Base-by-base conservation (phyloP, 2,113 vertebrate species). In the Notechis scutatus region DNA sequence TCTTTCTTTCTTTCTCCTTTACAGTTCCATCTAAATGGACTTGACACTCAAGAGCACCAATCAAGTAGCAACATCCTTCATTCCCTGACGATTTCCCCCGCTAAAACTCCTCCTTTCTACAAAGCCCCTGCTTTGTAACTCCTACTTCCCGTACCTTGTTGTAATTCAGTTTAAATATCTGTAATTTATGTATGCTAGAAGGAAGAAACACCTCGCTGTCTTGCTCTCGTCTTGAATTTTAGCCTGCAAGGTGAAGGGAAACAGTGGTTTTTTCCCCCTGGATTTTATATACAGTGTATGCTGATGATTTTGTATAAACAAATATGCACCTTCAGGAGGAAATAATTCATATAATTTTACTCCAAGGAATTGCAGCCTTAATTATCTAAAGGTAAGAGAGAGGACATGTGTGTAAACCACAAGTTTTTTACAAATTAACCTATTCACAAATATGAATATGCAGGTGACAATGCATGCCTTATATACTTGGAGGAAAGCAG, bases 401-500 rank as follows among this genome's bases (percentile, higher is more conserved):
- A 94, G 69, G 15, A 14, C 14, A 15, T 34, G 64, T 74, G n/a
- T 74, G n/a, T 34, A 74, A 74, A 39, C 69, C 15, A 39, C 69
- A 81, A 39, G 69, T n/a, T 69, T 69, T 34, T 74, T 74, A 39
- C 15, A 39, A 81, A 81, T 92, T 69, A 94, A 94, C 93, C 92
- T 93, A 96, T 95, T 95, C 93, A 95, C 93, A 94, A 93, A 94
- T 34, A 39, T 39, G 94, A 96, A 95, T 93, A 21, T 29, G 9
- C 20, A 74, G 95, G 26, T 50, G n/a, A 2, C 94, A 96, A 97
- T 97, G 95, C 96, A 39, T 39, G 34, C 34, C 69, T 81, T 81
- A 81, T 96, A 96, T 97, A 96, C 97, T 96, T 97, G 94, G 96
- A 95, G 96, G 96, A 34, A 91, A 34, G 7, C 29, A 26, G 11